Evolutionary conservation across 2,888 invertebrate genomes (phyloP).

Genomic region (Melinopterus prodromus): DNA sequence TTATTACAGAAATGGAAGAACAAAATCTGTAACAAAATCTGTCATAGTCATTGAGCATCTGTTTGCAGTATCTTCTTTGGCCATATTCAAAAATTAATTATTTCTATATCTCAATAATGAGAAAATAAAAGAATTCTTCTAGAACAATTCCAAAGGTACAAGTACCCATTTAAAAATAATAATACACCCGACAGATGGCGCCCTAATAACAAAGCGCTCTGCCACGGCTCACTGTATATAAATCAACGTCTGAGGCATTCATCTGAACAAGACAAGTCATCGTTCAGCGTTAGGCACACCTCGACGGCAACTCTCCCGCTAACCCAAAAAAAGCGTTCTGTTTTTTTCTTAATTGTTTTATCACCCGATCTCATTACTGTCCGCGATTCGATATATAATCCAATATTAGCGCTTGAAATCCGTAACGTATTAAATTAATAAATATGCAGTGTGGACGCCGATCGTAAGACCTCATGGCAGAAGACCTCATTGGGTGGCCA

Average conservation of each 20-base stretch:
- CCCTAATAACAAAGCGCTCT: neutral
- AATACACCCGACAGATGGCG: neutral
- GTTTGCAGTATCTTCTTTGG: too few species aligned
- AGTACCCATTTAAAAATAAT: neutral
- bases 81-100: neutral
- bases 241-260: neutral
- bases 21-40: too few species aligned
- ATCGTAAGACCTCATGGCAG: neutral
- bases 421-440: slow-evolving; percentile 18
- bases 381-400: slow-evolving; percentile 4
- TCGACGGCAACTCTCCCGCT: neutral
- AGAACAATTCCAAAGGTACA: neutral
- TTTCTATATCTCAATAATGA: neutral
- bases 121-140: neutral
- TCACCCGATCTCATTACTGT: slow-evolving; percentile 4
- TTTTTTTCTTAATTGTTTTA: neutral
- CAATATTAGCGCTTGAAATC: slow-evolving; percentile 1
- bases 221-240: neutral
- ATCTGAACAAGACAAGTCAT: slow-evolving; percentile 4
- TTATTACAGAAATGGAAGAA: too few species aligned
- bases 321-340: neutral
- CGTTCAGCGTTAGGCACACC: slow-evolving; percentile 4
- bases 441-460: neutral
- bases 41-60: too few species aligned
- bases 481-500: slow-evolving; percentile 16